Base-by-base conservation (phyloP, 2,113 vertebrate genomes). In the Fregetta grallaria region DNA sequence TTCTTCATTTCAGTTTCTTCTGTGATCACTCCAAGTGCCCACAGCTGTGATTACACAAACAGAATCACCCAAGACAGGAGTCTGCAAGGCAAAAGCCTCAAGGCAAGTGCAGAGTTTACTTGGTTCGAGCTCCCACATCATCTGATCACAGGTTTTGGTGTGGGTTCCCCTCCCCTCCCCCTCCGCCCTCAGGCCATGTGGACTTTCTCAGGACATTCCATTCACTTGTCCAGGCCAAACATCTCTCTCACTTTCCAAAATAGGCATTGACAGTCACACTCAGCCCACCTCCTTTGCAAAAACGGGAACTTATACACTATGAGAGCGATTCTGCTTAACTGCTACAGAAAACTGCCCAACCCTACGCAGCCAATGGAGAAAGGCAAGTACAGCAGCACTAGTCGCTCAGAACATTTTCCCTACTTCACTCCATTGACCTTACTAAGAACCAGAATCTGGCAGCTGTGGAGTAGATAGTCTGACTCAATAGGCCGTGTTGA, bases 191-290 rank as follows among this genome's bases (percentile, higher is more conserved):
- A 3, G 83, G 83, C 86, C 76, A 89, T 55, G 76, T 80, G 86
- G 59, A 32, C 73, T 91, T 91, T 92, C 79, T 96, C 83, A 94
- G 75, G 79, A 96, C 91, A 92, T 95, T 94, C 83, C 93, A 84
- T 70, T 74, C 67, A 84, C 92, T 80, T 90, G 61, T n/a, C 68
- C 68, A 91, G 47, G 65, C 72, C 76, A 94, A 81, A 84, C 29
- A 52, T 59, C 56, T 92, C 44, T 32, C 59, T 89, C 61, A 27
- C 61, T 91, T 96, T 95, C 93, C 89, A 78, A 91, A 96, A 90
- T 4, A 92, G 88, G 82, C 94, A 92, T 15, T 63, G 63, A 88
- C 36, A 86, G 36, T 23, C 40, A 58, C 18, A 79, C 8, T 73
- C 5, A 80, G 83, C 20, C 42, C 72, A 77, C 32, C 47, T 81